Evolutionary conservation across 2,888 invertebrate genomes (phyloP).

Genomic region (Mesorhabditis spiculigera): DNA sequence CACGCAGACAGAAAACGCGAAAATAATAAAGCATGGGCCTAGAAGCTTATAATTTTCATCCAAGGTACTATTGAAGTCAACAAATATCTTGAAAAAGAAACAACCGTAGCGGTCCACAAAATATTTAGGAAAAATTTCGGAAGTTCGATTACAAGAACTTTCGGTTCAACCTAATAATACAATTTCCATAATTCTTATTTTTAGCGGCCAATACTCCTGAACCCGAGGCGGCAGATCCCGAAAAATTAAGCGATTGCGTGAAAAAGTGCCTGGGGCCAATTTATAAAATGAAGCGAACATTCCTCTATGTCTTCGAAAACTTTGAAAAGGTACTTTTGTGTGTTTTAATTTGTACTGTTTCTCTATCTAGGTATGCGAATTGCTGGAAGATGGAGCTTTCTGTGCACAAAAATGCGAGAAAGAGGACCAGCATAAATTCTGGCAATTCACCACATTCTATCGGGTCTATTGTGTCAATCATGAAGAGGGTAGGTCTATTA

Average conservation of each 20-base stretch:
- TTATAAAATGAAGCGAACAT: slow-evolving; percentile 44
- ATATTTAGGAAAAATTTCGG: no score
- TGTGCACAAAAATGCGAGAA: slow-evolving; percentile 31
- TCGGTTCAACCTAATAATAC: no score
- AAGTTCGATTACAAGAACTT: no score
- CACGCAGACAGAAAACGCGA: no score
- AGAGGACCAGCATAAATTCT: slow-evolving; percentile 35
- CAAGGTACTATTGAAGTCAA: no score
- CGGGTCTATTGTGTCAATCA: slow-evolving; percentile 38
- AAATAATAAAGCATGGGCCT: no score
- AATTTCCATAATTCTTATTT: no score
- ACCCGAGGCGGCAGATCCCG: neutral
- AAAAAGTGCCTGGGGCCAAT: slow-evolving; percentile 47
- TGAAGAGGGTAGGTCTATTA: slow-evolving; percentile 24
- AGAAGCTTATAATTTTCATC: no score
- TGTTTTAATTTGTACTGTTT: slow-evolving; percentile 1
- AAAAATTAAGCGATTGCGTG: slow-evolving; percentile 38
- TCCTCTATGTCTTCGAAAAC: slow-evolving; percentile 49
- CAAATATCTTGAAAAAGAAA: no score
- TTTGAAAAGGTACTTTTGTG: slow-evolving; percentile 42
- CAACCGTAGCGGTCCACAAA: no score
- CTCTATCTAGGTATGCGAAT: slow-evolving; percentile 26
- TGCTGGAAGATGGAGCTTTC: slow-evolving; percentile 31
- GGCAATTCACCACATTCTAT: slow-evolving; percentile 38
- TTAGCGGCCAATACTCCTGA: no score